A percentile compares a stretch with the other conserved stretches of the same genome.
These are phyloP conservation scores for Cynopterus sphinx DNA, from an alignment of 2,797 vertebrate genomes.

Conservation along the genomic window DNA sequence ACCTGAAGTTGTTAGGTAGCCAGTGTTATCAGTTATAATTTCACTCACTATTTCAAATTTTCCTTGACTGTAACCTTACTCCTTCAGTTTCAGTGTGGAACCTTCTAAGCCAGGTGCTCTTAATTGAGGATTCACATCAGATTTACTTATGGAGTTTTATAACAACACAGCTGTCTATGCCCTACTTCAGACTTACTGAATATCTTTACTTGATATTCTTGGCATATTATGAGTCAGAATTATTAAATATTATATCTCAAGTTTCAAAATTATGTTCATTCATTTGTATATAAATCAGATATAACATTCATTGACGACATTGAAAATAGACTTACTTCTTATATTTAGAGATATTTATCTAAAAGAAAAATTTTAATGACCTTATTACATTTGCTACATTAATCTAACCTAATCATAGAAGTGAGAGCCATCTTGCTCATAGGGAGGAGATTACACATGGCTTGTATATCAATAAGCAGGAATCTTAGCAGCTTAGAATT, in stretches of 20 bases:
- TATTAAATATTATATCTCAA: neutral
- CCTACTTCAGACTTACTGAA: neutral
- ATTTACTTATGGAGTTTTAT: neutral
- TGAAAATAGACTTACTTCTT: neutral
- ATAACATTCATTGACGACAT: neutral
- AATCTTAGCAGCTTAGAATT: neutral
- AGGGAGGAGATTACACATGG: neutral
- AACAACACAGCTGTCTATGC: neutral
- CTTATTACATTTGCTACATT: neutral
- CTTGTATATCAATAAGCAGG: fast-evolving
- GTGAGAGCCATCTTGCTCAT: neutral
- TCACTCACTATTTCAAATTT: neutral
- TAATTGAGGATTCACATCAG: neutral
- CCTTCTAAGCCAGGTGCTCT: neutral
- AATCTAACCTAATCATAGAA: neutral
- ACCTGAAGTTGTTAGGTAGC: neutral
- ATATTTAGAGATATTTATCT: neutral
- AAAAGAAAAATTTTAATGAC: neutral
- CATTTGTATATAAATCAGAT: neutral
- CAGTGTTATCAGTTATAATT: neutral
- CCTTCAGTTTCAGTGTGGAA: neutral
- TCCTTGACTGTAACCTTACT: neutral
- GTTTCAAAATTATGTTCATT: neutral
- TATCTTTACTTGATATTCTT: neutral
- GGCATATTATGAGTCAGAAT: neutral